These are phyloP conservation scores for Onychostoma macrolepis DNA, from an alignment of 2,113 vertebrate genomes.

Conservation along the genomic window DNA sequence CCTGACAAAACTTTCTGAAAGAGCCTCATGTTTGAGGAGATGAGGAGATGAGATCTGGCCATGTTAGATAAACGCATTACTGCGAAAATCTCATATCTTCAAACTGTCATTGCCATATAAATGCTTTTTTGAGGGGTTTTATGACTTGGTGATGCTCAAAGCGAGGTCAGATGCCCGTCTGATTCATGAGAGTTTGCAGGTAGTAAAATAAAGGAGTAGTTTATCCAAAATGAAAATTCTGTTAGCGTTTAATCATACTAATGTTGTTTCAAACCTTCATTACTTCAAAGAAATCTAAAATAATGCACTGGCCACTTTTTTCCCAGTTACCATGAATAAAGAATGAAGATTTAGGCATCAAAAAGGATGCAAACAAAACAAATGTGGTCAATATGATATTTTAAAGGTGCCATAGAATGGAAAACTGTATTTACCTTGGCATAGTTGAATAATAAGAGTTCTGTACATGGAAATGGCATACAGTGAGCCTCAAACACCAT, in stretches of 20 bases:
- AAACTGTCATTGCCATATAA: slow-evolving; percentile 9
- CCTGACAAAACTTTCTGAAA: slow-evolving; percentile 7
- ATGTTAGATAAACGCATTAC: neutral
- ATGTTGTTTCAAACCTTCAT: neutral
- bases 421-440: no score
- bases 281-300: neutral
- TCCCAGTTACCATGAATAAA: neutral
- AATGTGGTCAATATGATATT: neutral
- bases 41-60: neutral
- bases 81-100: neutral
- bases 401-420: no score
- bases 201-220: neutral
- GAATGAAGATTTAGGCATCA: neutral
- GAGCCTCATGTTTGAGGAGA: neutral
- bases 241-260: neutral
- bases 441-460: no score
- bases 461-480: no score
- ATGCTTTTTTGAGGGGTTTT: neutral
- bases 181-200: neutral
- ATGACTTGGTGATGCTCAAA: neutral
- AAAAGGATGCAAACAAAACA: neutral
- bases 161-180: neutral
- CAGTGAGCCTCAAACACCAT: no score
- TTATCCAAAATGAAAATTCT: neutral
- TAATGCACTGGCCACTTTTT: neutral